phyloP scores from a whole-genome alignment of 2,888 invertebrate genomes.

The Agrochola lychnidis region DNA sequence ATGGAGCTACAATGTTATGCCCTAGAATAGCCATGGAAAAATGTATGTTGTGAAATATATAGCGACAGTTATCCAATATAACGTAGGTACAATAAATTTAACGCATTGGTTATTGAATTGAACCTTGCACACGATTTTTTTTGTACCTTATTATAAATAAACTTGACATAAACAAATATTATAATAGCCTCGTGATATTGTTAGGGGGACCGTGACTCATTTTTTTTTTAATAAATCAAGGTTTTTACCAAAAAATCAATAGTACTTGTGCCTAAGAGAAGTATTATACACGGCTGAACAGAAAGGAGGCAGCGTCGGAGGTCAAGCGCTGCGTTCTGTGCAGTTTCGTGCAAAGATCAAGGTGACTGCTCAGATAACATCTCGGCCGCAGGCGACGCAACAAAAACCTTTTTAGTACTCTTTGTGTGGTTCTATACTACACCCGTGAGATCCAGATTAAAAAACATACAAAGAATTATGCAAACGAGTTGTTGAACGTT shows the following conservation, averaged over 20 bases:
- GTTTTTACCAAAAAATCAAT: constrained; percentile 58
- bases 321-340: constrained; percentile 73
- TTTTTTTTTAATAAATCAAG: constrained; percentile 63
- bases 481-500: constrained; percentile 25
- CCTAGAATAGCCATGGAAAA: constrained; percentile 57
- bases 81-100: background rate
- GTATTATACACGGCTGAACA: constrained; percentile 55
- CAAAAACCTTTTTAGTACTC: constrained; percentile 61
- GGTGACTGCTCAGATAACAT: constrained; percentile 77
- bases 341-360: constrained; percentile 82
- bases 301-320: constrained; percentile 69
- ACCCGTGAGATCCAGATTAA: constrained; percentile 38
- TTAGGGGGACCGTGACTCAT: constrained; percentile 49
- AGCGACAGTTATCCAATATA: constrained; percentile 22
- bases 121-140: constrained; percentile 8
- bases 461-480: constrained; percentile 41
- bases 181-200: constrained; percentile 36
- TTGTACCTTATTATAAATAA: background rate
- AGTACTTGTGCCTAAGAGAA: constrained; percentile 33
- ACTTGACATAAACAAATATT: constrained; percentile 16
- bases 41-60: constrained; percentile 28
- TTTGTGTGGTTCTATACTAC: constrained; percentile 56
- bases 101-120: background rate
- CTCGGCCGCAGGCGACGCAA: constrained; percentile 59
- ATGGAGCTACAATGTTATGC: constrained; percentile 41